Evolutionary conservation across 2,888 invertebrate genomes (phyloP).

Genomic region (Cheilosia pagana): DNA sequence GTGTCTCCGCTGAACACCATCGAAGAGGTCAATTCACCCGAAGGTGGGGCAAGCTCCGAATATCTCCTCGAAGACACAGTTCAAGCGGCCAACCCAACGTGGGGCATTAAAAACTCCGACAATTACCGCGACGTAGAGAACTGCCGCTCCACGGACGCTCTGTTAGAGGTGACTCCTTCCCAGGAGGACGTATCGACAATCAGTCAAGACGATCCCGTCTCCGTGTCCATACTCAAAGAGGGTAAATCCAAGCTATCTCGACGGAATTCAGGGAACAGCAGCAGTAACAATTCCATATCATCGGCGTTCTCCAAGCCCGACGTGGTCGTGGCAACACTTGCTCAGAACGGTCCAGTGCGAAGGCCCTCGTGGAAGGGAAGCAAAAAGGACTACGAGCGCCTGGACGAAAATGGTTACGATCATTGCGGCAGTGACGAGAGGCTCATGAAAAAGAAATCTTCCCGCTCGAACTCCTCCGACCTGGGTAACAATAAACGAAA

Average conservation of each 20-base stretch:
- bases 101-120: conserved; percentile 79
- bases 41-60: conserved; percentile 74
- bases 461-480: conserved; percentile 76
- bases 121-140: conserved; percentile 79
- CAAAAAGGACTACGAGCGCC: conserved; percentile 79
- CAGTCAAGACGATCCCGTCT: conserved; percentile 56
- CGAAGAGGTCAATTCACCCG: conserved; percentile 81
- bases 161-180: conserved; percentile 76
- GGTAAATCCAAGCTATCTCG: conserved; percentile 57
- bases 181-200: conserved; percentile 70
- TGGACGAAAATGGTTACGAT: conserved; percentile 79
- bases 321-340: conserved; percentile 33
- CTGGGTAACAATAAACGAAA: conserved; percentile 69
- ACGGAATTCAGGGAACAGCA: conserved; percentile 65
- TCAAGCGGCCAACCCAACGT: conserved; percentile 77
- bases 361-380: conserved; percentile 80
- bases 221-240: conserved; percentile 65
- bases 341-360: conserved; percentile 77
- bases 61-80: conserved; percentile 78
- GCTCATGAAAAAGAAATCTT: conserved; percentile 76
- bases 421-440: conserved; percentile 77
- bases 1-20: conserved; percentile 81
- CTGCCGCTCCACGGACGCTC: conserved; percentile 81
- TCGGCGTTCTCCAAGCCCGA: conserved; percentile 48
- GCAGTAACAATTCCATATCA: conserved; percentile 58